Base-by-base conservation (phyloP, 2,113 vertebrate genomes). In the Triplophysa siluroides region DNA sequence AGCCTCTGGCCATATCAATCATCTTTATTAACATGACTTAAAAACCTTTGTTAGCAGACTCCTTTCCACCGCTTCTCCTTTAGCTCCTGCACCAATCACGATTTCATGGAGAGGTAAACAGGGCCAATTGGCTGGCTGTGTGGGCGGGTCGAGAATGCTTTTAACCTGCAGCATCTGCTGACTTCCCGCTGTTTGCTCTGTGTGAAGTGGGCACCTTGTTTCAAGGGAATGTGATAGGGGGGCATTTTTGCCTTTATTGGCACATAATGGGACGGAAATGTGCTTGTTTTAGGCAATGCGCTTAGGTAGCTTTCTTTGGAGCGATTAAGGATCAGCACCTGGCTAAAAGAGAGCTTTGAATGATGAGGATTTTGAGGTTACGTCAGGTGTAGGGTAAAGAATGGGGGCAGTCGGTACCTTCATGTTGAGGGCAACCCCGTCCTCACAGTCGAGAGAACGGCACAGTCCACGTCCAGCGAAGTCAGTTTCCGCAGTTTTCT, bases 391-490 rank as follows among this genome's bases (percentile, higher is more conserved):
- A 74, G 68, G 11, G 11, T 1, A 16, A 78, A 52, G 47, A 73
- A 62, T 54, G 43, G 67, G 14, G 21, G 21, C 3, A 56, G 14
- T 7, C 0, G 14, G 60, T 94, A 99, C 97, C 96, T 99, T 99
- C 88, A 94, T 96, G 89, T 92, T 98, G 78, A 95, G 89, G 84
- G 97, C 98, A 78, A 99, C 98, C 0, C 97, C 98, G 60, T 99
- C 98, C 89, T 99, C 97, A 69, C 97, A 99, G 91, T 99, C 97
- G 45, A 99, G 45, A 99, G 87, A 75, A 99, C 96, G 0, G 95
- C 96, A 67, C 97, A 99, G 84, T 98, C 98, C 8, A 97, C 95
- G 4, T 93, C 90, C 76, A 99, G 90, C 1, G 93, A 93, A 0
- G 95, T 87, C 52, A 99, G 94, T 90, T 99, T 99, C 85, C 86